Evolutionary conservation across 2,113 vertebrate species (phyloP), one percentile per base, ranked within the genome.

Genomic region (Passer montanus): DNA sequence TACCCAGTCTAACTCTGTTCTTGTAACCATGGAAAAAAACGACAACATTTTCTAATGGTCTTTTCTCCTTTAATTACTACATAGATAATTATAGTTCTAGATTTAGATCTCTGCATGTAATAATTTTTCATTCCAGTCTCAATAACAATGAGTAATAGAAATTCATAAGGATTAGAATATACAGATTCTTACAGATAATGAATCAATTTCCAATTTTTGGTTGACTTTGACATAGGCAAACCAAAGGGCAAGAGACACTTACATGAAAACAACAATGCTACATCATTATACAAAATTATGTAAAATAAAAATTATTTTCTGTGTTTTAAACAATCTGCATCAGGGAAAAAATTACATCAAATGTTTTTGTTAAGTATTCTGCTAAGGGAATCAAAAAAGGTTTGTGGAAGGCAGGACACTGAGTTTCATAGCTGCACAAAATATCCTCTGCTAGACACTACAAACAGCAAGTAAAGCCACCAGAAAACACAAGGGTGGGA

Each of bases 381-480:
- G 31, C 21, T 53, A 33, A 35, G 37, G 24, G 18, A 58, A 58
- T 35, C 18, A 12, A 26, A 17, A 56, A 46, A n/a, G 13, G 2
- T 5, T 28, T 78, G 26, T 28, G 41, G 47, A 59, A 72, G 37
- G 10, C 27, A 49, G 31, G 62, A 56, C 52, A 26, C 10, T 24
- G 37, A 23, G 15, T 52, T 55, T 85, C 5, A 1, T 8, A 79
- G 28, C 28, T 82, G 44, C 26, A 76, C 22, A 55, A 37, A 59
- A 31, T 8, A 41, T 5, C 11, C 31, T 27, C 8, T 22, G 43
- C 5, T 3, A 33, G 66, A 27, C 0, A 5, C 12, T 6, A 2
- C 6, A 31, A 55, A 37, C 5, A 24, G 11, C 7, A 26, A 27
- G 17, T 6, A 46, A 64, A 69, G 33, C 26, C 23, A 9, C 31